Evolutionary conservation across 2,888 invertebrate species (phyloP).

Genomic region (Dicranocentrus wangi): DNA sequence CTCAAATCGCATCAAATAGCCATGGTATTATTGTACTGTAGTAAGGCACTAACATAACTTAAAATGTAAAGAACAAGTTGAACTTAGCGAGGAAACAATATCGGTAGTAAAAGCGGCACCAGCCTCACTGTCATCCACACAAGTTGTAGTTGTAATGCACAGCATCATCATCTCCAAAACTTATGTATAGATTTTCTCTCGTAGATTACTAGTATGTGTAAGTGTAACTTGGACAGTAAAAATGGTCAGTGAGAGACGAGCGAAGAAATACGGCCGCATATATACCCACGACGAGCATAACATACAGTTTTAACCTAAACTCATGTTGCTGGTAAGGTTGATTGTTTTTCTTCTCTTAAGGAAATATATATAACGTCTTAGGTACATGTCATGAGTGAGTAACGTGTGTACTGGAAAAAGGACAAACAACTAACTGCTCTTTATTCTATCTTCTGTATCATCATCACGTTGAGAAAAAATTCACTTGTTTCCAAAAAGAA

Average conservation of each 20-base stretch:
- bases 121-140: background rate
- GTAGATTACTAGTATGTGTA: background rate
- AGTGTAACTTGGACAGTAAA: background rate
- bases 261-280: background rate
- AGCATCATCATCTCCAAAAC: conserved; percentile 7
- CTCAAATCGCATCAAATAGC: background rate
- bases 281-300: too few species aligned
- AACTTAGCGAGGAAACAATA: conserved; percentile 36
- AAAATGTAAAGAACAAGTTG: conserved; percentile 36
- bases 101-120: conserved; percentile 49
- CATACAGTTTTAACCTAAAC: background rate
- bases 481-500: conserved; percentile 11
- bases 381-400: background rate
- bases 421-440: conserved; percentile 5
- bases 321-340: conserved; percentile 9
- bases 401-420: conserved; percentile 28
- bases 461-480: conserved; percentile 6
- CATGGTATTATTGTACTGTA: conserved; percentile 11
- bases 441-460: background rate
- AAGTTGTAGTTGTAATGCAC: background rate
- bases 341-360: conserved; percentile 10
- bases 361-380: background rate
- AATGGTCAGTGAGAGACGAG: conserved; percentile 12
- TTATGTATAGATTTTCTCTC: conserved; percentile 21
- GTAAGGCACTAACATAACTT: conserved; percentile 8